These are phyloP conservation scores for Lampropteryx suffumata DNA, from an alignment of 2,888 invertebrate species.

Conservation along the genomic window DNA sequence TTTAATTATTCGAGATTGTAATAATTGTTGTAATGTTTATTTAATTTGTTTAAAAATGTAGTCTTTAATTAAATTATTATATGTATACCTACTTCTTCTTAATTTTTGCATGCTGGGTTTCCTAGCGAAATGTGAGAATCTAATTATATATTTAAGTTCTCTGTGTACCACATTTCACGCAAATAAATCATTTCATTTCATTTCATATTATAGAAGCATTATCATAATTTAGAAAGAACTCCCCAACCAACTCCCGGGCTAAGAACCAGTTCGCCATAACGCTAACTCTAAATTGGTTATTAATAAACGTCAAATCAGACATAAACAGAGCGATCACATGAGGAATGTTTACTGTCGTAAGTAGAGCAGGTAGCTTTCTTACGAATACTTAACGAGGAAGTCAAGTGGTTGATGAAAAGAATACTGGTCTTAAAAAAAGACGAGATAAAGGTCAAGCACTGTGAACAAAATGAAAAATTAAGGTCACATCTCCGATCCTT, in stretches of 20 bases:
- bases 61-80: too few species aligned
- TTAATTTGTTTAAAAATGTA: too few species aligned
- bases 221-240: slow-evolving; percentile 2
- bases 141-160: too few species aligned
- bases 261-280: slow-evolving; percentile 15
- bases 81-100: too few species aligned
- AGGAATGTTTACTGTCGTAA: slow-evolving; percentile 14
- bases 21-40: too few species aligned
- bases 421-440: slow-evolving; percentile 9
- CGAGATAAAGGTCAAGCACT: background rate
- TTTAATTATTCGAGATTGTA: too few species aligned
- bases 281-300: slow-evolving; percentile 19
- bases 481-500: slow-evolving; percentile 5
- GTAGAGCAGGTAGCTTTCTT: slow-evolving; percentile 10
- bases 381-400: slow-evolving; percentile 2
- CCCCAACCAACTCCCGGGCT: slow-evolving; percentile 3
- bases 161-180: too few species aligned
- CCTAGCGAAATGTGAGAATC: too few species aligned
- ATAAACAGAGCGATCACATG: slow-evolving; percentile 16
- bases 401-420: slow-evolving; percentile 4
- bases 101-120: too few species aligned
- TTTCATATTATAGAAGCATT: too few species aligned
- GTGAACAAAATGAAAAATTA: slow-evolving; percentile 6
- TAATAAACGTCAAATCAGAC: slow-evolving; percentile 24
- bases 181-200: too few species aligned